These are phyloP conservation scores for Stramonita haemastoma DNA, from an alignment of 2,888 invertebrate genomes.

Conservation along the genomic window DNA sequence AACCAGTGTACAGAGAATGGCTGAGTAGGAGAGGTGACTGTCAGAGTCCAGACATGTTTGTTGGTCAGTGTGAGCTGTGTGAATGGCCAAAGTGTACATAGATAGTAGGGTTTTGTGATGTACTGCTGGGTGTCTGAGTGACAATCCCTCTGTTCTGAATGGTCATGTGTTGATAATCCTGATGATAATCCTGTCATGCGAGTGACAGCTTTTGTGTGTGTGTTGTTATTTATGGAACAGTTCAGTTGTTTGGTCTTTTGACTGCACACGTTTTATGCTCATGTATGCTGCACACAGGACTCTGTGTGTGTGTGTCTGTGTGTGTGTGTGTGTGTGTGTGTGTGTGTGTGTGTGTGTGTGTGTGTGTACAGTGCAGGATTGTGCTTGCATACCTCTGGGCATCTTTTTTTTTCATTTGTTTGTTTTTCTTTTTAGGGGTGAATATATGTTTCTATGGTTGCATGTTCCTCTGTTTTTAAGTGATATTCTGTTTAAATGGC, in stretches of 20 bases:
- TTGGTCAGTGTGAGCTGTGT: not conserved
- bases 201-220: not conserved
- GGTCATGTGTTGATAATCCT: not conserved
- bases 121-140: slow-evolving; percentile 18
- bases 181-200: not conserved
- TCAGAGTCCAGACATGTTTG: not conserved
- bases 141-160: not conserved
- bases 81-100: slow-evolving; percentile 7
- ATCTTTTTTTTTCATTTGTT: no score
- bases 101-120: not conserved
- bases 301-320: slow-evolving; percentile 3
- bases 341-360: slow-evolving; percentile 12
- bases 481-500: no score
- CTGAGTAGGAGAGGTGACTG: not conserved
- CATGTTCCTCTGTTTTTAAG: no score
- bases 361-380: no score
- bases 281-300: not conserved
- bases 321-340: not conserved
- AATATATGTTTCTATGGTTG: not conserved
- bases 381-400: no score
- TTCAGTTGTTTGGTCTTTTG: not conserved
- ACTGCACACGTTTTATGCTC: not conserved
- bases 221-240: not conserved
- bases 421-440: no score
- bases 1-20: not conserved